Base-by-base conservation (phyloP, 2,113 vertebrate genomes). In the Eulemur rufifrons region DNA sequence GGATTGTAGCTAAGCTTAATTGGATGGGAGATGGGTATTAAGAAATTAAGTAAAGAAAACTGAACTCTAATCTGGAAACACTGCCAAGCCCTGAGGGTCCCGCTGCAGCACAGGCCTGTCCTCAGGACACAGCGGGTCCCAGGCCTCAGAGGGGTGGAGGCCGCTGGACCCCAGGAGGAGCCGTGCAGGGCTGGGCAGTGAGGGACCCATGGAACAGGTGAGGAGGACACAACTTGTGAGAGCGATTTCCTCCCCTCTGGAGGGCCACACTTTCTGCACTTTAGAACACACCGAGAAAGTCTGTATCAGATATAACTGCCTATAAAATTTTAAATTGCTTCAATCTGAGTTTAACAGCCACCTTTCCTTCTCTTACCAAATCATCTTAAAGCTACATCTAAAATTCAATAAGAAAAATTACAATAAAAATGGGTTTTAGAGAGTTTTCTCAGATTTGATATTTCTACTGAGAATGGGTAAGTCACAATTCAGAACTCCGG, bases 351-450 rank as follows among this genome's bases (percentile, higher is more conserved):
- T 86, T 45, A 73, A 68, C 78, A 71, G 42, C 27, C 61, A 64
- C 61, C 61, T 85, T 61, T 81, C 32, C 73, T 89, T 80, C 80
- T 66, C 73, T 85, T 52, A 82, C 78, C 69, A 92, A 77, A 94
- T 96, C 81, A 91, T 54, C 71, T 91, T 66, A 87, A 92, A 92
- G 64, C 66, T 68, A 63, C 82, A 85, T 92, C 90, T 71, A 47
- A 94, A 96, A 94, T 96, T 89, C 77, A 96, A 2, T 71, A 96
- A 92, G 52, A 96, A 91, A 91, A 96, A 94, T 90, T 76, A 95
- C 52, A 96, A 81, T 90, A 96, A 94, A 96, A 96, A 76, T 37
- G 15, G 74, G 71, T n/a, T 92, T 95, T 52, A 18, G 29, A 29
- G 50, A 42, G 42, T 56, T 92, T 84, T 82, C 71, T 32, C 37